Base-by-base conservation (phyloP, 2,888 invertebrate genomes). In the Hyalella azteca region DNA sequence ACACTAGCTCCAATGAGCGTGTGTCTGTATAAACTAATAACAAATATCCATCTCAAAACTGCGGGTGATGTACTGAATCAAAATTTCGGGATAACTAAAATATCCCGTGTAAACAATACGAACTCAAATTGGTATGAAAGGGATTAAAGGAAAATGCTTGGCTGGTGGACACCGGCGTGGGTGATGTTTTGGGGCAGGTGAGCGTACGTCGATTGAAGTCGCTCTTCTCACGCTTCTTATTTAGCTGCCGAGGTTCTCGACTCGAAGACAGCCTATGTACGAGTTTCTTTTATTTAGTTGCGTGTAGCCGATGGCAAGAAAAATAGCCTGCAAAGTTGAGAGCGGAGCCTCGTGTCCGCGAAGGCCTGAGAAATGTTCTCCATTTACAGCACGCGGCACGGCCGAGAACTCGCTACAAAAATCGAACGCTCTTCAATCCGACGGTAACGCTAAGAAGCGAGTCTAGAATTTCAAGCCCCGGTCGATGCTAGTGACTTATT, bases 221-320 rank as follows among this genome's bases (percentile, higher is more conserved):
- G 32, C 29, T 15, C 29, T 66, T 66, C 36, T 66, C 66, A 66
- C 66, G 36, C 36, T 66, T 66, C 66, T 66, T 66, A 66, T 66
- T 66, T 66, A 66, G 66, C 36, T 36, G 36, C 36, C 66, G 66
- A 66, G 66, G 19, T 36, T 66, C 39, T 66, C 32, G 32, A 66
- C 66, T 66, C 32, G 32, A 66, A 32, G 66, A 66, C 66, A 66
- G 66, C 36, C 36, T 66, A 66, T 66, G 36, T 32, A 66, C 66
- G 66, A 39, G 36, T 19, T 66, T 66, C 66, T 66, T 66, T 66
- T 66, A 66, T 66, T 66, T 66, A 66, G 66, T 66, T 66, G 66
- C 66, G 66, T 29, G 36, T 32, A 36, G 66, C 66, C 66, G 66
- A 66, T 66, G 66, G 66, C 66, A 66, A 66, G 66, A 66, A 66